Evolutionary conservation across 2,113 vertebrate genomes (phyloP), one percentile per base, ranked within the genome.

Genomic region (Tenebrosternarchus preto): DNA sequence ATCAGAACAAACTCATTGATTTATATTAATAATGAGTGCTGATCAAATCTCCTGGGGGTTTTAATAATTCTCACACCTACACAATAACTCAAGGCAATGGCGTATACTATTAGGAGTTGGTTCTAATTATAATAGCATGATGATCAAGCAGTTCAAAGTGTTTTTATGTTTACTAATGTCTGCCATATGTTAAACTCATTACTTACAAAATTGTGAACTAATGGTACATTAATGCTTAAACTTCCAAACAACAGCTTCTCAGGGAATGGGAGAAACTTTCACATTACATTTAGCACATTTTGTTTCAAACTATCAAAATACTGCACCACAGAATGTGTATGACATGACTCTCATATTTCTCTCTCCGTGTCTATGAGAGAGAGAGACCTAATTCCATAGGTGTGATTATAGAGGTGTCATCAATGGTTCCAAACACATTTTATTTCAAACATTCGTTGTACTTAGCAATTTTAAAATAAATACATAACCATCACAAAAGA

Each of bases 121-220:
- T 27, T 50, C 36, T 63, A 71, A 63, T 79, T 60, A 24, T 50
- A 78, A 50, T n/a, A 53, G 24, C 36, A 61, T 27, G 55, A 39
- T 6, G 24, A 71, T 24, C 22, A 59, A 78, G 31, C 3, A 20
- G 2, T 27, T 27, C 43, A 43, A 60, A 25, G n/a, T n/a, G 7
- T 24, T 9, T 70, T 29, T 56, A 7, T 15, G 20, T 56, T 53
- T 33, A 53, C 61, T 25, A 22, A n/a, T 19, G 64, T 25, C 59
- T 78, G 24, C 67, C 33, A 69, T n/a, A 39, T 74, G 72, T 4
- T 59, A 22, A 39, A 16, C 29, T 74, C 20, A 74, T 59, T 36
- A 60, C 16, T 19, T 43, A 6, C 11, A 36, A 22, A 59, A 24
- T 73, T 59, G 19, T 56, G 17, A 12, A 29, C 25, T 73, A 59